phyloP scores from a whole-genome alignment of 2,888 invertebrate genomes.

The Drymonia ruficornis region DNA sequence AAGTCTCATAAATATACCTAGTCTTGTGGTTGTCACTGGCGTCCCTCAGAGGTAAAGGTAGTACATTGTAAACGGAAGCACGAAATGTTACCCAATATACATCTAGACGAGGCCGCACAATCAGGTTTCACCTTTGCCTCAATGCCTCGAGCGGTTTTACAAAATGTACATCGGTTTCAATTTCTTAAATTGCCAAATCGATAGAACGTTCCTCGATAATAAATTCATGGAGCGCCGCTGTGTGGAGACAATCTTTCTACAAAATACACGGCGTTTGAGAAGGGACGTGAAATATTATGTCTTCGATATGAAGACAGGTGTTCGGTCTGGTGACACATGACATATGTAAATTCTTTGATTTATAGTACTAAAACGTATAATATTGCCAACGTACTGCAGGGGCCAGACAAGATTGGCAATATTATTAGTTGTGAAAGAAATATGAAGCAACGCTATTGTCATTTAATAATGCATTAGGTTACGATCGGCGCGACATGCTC shows the following conservation, averaged over 20 bases:
- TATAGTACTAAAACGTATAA: conserved; percentile 25
- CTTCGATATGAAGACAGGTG: conserved; percentile 36
- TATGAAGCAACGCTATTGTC: conserved; percentile 8
- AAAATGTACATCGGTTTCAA: conserved; percentile 41
- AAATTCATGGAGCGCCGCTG: conserved; percentile 23
- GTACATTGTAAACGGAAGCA: conserved; percentile 67
- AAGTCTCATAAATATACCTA: conserved; percentile 13
- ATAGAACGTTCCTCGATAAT: conserved; percentile 30
- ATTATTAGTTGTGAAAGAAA: conserved; percentile 21
- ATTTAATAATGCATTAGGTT: not conserved
- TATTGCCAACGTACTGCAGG: conserved; percentile 21
- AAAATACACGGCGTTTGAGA: conserved; percentile 24
- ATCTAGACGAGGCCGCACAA: conserved; percentile 66
- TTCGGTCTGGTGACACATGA: conserved; percentile 26
- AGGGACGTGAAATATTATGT: conserved; percentile 27
- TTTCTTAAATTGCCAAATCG: conserved; percentile 48
- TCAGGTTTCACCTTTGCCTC: conserved; percentile 72
- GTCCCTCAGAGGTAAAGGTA: conserved; percentile 36
- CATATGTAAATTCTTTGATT: conserved; percentile 41
- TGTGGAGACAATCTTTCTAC: conserved; percentile 18
- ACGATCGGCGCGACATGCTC: not conserved
- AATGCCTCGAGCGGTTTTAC: conserved; percentile 50
- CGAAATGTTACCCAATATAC: conserved; percentile 67
- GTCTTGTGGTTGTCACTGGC: conserved; percentile 9
- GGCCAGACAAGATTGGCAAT: conserved; percentile 15